Evolutionary conservation across 2,797 vertebrate genomes (phyloP).

Genomic region (Ataeniobius toweri): DNA sequence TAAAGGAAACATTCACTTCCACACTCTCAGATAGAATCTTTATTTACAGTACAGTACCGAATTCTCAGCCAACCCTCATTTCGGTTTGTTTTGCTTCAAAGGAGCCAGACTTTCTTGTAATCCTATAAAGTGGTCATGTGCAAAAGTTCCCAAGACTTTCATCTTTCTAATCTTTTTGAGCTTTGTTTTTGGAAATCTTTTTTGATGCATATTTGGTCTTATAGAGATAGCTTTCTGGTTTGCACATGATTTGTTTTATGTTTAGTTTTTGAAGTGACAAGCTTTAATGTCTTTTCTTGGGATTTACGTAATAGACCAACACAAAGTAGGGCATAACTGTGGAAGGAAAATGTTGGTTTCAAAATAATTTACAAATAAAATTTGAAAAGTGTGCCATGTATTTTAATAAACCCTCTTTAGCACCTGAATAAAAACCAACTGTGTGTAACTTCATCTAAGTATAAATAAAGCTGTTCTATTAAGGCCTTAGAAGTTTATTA

Average conservation of each 20-base stretch:
- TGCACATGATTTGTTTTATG: not conserved
- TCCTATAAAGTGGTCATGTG: constrained; percentile 22
- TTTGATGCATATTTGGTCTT: constrained; percentile 2
- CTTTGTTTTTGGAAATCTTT: not conserved
- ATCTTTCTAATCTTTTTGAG: not conserved
- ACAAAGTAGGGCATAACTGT: not conserved
- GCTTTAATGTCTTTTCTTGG: not conserved
- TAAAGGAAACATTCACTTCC: constrained; percentile 13
- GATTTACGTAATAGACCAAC: not conserved
- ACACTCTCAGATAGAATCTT: constrained; percentile 4
- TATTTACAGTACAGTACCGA: constrained; percentile 18
- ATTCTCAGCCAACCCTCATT: constrained; percentile 1
- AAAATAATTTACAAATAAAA: not conserved
- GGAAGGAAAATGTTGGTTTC: not conserved
- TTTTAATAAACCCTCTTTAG: not conserved
- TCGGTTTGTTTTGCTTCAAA: constrained; percentile 17
- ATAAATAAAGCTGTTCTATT: not conserved
- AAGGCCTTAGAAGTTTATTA: not conserved
- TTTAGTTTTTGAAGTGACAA: not conserved
- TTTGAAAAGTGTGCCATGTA: not conserved
- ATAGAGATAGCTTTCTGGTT: not conserved
- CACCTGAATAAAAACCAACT: not conserved
- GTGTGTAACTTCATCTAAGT: not conserved
- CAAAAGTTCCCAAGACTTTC: not conserved
- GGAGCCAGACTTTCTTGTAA: not conserved